Conservation (phyloP, 2,113 vertebrate species). For the Cranoglanis bouderius region DNA sequence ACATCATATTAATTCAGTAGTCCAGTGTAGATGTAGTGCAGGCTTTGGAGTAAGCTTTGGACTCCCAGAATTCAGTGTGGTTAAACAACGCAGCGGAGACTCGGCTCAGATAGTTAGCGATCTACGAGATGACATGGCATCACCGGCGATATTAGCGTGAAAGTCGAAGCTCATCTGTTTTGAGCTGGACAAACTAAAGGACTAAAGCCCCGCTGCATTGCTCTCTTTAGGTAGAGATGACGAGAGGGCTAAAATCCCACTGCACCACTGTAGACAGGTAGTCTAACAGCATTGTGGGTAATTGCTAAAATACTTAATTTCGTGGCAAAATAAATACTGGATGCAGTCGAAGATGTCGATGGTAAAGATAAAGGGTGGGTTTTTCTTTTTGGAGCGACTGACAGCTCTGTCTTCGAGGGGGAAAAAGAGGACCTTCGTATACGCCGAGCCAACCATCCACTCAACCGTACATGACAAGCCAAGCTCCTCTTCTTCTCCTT, state of each 20-base stretch:
- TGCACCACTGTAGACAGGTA: background rate
- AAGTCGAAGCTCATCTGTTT: background rate
- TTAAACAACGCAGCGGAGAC: background rate
- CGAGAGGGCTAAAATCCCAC: background rate
- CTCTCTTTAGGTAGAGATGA: background rate
- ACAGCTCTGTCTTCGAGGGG: background rate
- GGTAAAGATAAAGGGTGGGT: background rate
- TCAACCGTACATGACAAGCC: constrained; percentile 5
- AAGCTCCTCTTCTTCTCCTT: background rate
- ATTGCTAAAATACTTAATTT: background rate
- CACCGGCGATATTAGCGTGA: no score
- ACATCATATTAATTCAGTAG: background rate
- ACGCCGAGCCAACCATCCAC: background rate
- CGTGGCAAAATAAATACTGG: background rate
- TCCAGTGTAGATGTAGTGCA: background rate
- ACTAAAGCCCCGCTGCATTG: background rate
- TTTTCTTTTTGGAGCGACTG: background rate
- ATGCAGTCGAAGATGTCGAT: background rate
- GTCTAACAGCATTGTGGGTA: background rate
- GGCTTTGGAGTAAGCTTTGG: background rate
- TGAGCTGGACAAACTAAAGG: background rate
- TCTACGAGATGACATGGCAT: background rate
- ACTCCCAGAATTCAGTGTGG: background rate
- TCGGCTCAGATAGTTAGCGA: background rate
- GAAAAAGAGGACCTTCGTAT: background rate